A percentile compares a stretch with the other conserved stretches of the same genome.
These are phyloP conservation scores for Neosilurus hyrtlii DNA, from an alignment of 2,797 vertebrate genomes.

Conservation along the genomic window DNA sequence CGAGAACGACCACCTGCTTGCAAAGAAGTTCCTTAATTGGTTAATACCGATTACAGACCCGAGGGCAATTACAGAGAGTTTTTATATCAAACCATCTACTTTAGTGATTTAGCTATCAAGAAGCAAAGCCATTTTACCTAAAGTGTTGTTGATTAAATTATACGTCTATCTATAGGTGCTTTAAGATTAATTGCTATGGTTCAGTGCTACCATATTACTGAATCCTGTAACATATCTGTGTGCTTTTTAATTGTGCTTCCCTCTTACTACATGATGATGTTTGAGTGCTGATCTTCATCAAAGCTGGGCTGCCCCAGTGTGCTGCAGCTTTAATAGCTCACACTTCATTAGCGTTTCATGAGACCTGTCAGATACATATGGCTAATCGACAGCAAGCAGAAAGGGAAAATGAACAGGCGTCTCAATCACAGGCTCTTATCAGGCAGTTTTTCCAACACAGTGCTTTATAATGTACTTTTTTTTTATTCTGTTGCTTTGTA, in stretches of 20 bases:
- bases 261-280: constrained; percentile 30
- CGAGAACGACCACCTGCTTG: constrained; percentile 14
- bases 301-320: constrained; percentile 33
- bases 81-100: constrained; percentile 17
- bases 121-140: not conserved
- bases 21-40: constrained; percentile 22
- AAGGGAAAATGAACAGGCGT: constrained; percentile 40
- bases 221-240: not conserved
- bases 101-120: constrained; percentile 4
- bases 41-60: constrained; percentile 27
- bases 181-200: constrained; percentile 13
- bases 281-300: constrained; percentile 48
- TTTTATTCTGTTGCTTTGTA: constrained; percentile 8
- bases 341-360: constrained; percentile 60
- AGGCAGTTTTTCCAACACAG: constrained; percentile 1
- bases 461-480: constrained; percentile 51
- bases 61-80: not conserved
- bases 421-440: constrained; percentile 46
- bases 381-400: constrained; percentile 47
- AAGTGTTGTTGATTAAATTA: not conserved
- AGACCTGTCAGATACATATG: constrained; percentile 50
- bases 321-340: constrained; percentile 54
- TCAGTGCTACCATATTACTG: not conserved
- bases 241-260: constrained; percentile 17
- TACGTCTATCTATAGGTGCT: not conserved